phyloP scores from a whole-genome alignment of 2,888 invertebrate genomes.

The Calliopum simillimum region DNA sequence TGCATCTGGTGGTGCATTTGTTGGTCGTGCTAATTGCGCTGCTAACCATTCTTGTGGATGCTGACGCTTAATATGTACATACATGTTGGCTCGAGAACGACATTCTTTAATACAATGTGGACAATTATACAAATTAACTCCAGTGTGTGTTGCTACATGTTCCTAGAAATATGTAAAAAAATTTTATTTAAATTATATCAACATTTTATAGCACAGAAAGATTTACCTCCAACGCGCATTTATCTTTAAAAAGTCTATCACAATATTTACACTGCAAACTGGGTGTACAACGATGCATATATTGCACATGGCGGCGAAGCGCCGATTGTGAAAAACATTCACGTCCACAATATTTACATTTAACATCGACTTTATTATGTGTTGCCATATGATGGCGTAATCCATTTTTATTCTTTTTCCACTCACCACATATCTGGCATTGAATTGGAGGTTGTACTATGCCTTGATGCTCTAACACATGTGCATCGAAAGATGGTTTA shows the following conservation, averaged over 20 bases:
- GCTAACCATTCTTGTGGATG: slow-evolving; percentile 59
- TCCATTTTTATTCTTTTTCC: slow-evolving; percentile 60
- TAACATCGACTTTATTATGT: too few relatives aligned
- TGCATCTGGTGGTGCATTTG: slow-evolving; percentile 46
- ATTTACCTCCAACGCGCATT: slow-evolving; percentile 57
- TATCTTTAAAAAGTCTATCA: slow-evolving; percentile 58
- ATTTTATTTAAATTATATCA: neutral
- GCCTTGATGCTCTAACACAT: slow-evolving; percentile 57
- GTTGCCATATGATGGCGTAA: too few relatives aligned
- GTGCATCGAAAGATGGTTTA: slow-evolving; percentile 57
- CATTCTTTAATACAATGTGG: slow-evolving; percentile 61
- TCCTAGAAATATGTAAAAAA: slow-evolving; percentile 45
- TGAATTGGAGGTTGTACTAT: slow-evolving; percentile 57
- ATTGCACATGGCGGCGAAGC: slow-evolving; percentile 54
- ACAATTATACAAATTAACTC: slow-evolving; percentile 59
- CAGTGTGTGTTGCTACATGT: slow-evolving; percentile 61
- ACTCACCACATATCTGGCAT: slow-evolving; percentile 54
- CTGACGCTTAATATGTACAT: slow-evolving; percentile 60
- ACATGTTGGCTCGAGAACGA: slow-evolving; percentile 62
- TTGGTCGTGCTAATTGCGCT: slow-evolving; percentile 53
- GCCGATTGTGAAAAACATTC: too few relatives aligned
- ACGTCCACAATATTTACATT: too few relatives aligned
- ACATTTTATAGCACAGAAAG: too few relatives aligned
- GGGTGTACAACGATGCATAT: slow-evolving; percentile 55
- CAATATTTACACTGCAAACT: slow-evolving; percentile 57